A percentile compares a stretch with the other conserved stretches of the same genome.
These are phyloP conservation scores for Zaprionus inermis DNA, from an alignment of 1,140 invertebrate species.

Conservation along the genomic window DNA sequence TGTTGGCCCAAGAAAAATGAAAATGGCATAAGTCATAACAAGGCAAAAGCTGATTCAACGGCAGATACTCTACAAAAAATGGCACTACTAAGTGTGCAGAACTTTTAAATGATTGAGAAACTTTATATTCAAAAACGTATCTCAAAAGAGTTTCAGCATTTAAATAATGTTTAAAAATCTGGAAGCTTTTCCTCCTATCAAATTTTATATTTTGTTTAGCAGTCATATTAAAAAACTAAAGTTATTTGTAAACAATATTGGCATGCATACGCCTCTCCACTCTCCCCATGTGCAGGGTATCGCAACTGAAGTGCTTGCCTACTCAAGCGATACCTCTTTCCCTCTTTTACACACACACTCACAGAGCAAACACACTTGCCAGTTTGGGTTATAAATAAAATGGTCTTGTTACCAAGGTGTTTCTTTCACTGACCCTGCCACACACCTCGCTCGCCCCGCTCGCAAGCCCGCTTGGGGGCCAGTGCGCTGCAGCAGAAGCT, in stretches of 20 bases:
- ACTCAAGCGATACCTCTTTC: neutral
- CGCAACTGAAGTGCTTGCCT: neutral
- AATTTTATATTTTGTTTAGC: too few species aligned
- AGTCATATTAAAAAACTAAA: too few species aligned
- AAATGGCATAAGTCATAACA: neutral
- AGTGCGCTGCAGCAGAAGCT: constrained; percentile 33
- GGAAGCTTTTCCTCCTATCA: too few species aligned
- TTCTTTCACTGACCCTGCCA: neutral
- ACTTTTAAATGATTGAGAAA: too few species aligned
- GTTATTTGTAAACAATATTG: too few species aligned
- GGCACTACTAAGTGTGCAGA: too few species aligned
- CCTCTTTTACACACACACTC: neutral
- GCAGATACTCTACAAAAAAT: constrained; percentile 1
- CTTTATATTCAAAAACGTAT: too few species aligned
- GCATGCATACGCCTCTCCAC: neutral
- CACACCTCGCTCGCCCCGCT: neutral
- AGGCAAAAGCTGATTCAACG: neutral
- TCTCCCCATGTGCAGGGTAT: neutral
- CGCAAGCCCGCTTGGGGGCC: neutral
- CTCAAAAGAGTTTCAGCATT: too few species aligned
- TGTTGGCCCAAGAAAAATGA: neutral
- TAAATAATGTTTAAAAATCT: too few species aligned
- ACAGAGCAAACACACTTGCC: constrained; percentile 28
- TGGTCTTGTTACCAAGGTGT: constrained; percentile 58
- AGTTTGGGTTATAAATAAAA: constrained; percentile 64